Conservation (phyloP, 92 coral and sea anemone genomes). For the Palythoa grandis region DNA sequence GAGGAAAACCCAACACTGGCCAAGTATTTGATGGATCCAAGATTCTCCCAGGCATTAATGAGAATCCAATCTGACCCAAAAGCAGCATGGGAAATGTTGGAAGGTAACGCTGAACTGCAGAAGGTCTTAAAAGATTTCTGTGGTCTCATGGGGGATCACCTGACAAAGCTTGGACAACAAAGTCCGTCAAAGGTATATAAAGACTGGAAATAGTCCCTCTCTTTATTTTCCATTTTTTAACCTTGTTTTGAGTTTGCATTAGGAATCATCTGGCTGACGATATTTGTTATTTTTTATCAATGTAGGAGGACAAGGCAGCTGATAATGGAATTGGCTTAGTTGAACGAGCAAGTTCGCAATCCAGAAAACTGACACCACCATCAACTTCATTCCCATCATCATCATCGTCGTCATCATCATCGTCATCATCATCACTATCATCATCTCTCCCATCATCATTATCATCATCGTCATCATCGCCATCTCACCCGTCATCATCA, state of each 20-base stretch:
- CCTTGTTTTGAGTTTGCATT: neutral
- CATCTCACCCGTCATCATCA: neutral
- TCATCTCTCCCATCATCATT: slow-evolving; percentile 8
- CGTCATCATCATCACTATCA: neutral
- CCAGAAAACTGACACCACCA: neutral
- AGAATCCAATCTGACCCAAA: slow-evolving; percentile 66
- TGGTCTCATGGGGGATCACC: slow-evolving; percentile 78
- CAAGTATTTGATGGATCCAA: slow-evolving; percentile 75
- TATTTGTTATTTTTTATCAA: neutral
- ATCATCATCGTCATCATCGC: neutral
- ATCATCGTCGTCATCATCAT: neutral
- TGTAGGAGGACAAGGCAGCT: slow-evolving; percentile 14
- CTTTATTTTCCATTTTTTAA: no score
- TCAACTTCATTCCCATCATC: no score
- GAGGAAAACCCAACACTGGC: slow-evolving; percentile 71
- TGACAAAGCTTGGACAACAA: slow-evolving; percentile 70
- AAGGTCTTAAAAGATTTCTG: slow-evolving; percentile 71
- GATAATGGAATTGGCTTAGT: slow-evolving; percentile 60
- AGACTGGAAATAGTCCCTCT: no score
- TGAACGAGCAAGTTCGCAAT: slow-evolving; percentile 47
- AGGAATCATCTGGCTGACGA: neutral
- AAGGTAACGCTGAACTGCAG: slow-evolving; percentile 76
- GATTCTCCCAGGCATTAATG: slow-evolving; percentile 73
- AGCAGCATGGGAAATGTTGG: slow-evolving; percentile 65
- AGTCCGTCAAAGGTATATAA: slow-evolving; percentile 3